phyloP scores from a whole-genome alignment of 2,888 invertebrate genomes.

The Tenthredo scrophulariae region DNA sequence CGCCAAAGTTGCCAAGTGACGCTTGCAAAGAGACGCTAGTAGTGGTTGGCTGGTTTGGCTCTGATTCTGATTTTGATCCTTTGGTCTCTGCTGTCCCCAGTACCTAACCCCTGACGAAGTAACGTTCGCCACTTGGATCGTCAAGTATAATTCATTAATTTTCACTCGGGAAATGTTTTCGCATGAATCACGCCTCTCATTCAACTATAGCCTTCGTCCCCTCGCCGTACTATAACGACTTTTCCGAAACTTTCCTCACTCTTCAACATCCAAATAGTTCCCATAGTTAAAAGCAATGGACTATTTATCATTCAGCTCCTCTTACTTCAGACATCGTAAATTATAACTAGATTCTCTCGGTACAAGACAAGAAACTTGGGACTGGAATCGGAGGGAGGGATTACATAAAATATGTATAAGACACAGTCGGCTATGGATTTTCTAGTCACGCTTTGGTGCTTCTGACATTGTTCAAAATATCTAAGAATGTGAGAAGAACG shows the following conservation, averaged over 20 bases:
- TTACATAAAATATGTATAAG: background rate
- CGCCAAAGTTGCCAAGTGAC: constrained; percentile 38
- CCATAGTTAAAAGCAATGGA: background rate
- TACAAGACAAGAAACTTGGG: background rate
- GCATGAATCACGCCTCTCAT: constrained; percentile 18
- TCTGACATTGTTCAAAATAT: background rate
- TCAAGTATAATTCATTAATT: constrained; percentile 44
- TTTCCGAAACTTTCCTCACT: background rate
- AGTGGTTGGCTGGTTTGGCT: background rate
- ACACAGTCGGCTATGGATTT: background rate
- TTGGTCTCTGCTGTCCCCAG: background rate
- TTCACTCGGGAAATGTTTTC: constrained; percentile 32
- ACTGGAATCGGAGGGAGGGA: background rate
- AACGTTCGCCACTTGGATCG: constrained; percentile 21
- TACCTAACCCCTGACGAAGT: background rate
- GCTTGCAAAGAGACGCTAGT: constrained; percentile 13
- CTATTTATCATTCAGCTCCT: constrained; percentile 3
- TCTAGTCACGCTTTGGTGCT: background rate
- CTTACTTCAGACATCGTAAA: constrained; percentile 8
- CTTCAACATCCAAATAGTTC: constrained; percentile 8
- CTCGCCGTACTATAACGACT: constrained; percentile 7
- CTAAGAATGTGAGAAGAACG: background rate
- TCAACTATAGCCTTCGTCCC: constrained; percentile 13
- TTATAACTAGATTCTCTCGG: background rate
- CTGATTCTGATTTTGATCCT: constrained; percentile 13